Evolutionary conservation across 2,113 vertebrate species (phyloP).

Genomic region (Notothenia rossii): DNA sequence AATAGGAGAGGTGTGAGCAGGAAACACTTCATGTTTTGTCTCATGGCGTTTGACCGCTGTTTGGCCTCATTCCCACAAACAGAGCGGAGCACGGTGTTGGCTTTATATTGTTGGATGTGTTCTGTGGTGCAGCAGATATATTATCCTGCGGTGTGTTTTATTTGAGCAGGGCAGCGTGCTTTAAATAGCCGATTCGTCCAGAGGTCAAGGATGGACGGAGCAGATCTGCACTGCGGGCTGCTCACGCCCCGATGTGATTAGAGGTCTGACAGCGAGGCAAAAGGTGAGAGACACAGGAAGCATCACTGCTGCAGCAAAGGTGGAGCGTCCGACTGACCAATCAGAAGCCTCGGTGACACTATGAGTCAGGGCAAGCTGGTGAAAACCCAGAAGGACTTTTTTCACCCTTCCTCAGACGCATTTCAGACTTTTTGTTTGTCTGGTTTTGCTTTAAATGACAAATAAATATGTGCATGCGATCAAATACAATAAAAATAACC

Average conservation of each 20-base stretch:
- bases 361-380: neutral
- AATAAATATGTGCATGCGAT: neutral
- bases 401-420: no score
- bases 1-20: neutral
- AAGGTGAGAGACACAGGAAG: constrained; percentile 1
- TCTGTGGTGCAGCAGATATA: neutral
- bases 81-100: neutral
- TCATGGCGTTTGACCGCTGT: constrained; percentile 10
- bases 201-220: neutral
- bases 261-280: neutral
- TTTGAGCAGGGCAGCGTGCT: neutral
- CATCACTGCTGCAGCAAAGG: neutral
- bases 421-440: neutral
- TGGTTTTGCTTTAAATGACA: neutral
- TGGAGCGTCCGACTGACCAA: constrained; percentile 11
- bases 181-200: neutral
- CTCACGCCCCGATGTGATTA: neutral
- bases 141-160: neutral
- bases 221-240: constrained; percentile 6
- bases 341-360: neutral
- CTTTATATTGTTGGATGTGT: neutral
- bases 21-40: constrained; percentile 24
- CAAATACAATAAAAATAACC: no score
- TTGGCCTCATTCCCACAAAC: constrained; percentile 17
- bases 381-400: no score